phyloP scores from a whole-genome alignment of 2,113 vertebrate genomes.

The Pseudopodoces humilis region DNA sequence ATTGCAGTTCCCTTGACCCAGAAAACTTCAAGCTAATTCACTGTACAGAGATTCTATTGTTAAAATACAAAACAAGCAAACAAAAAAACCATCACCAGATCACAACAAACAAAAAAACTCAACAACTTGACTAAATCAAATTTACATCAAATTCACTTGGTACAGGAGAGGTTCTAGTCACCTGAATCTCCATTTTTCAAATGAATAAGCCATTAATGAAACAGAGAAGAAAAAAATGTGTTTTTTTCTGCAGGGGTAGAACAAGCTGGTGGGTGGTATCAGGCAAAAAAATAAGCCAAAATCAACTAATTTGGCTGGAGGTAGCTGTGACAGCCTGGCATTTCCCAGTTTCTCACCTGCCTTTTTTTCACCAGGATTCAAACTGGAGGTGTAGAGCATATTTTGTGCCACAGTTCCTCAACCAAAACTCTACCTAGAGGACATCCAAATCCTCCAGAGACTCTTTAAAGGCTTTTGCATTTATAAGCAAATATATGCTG shows the following conservation, averaged over 20 bases:
- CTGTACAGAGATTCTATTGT: not conserved
- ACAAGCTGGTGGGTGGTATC: fast-evolving
- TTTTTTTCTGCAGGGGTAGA: not conserved
- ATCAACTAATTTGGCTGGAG: not conserved
- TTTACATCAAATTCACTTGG: not conserved
- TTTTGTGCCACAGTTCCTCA: not conserved
- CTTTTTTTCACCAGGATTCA: not conserved
- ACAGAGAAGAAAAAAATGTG: not conserved
- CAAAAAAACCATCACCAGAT: not conserved
- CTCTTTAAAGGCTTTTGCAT: not conserved
- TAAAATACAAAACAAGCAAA: not conserved
- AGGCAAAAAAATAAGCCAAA: not conserved
- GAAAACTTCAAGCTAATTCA: not conserved
- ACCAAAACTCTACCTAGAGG: not conserved
- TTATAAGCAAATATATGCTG: not conserved
- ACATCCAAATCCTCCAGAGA: not conserved
- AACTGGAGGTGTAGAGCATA: not conserved
- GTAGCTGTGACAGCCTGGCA: not conserved
- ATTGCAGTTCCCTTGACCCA: not conserved
- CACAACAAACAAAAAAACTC: not conserved
- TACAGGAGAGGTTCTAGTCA: not conserved
- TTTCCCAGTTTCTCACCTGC: not conserved
- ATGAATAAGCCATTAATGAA: not conserved
- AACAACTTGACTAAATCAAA: not conserved
- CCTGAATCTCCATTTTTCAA: not conserved